Percentiles rank a stretch among this genome's conserved stretches.
These are phyloP conservation scores for Acridotheres tristis DNA, from an alignment of 2,797 vertebrate genomes.

Conservation along the genomic window DNA sequence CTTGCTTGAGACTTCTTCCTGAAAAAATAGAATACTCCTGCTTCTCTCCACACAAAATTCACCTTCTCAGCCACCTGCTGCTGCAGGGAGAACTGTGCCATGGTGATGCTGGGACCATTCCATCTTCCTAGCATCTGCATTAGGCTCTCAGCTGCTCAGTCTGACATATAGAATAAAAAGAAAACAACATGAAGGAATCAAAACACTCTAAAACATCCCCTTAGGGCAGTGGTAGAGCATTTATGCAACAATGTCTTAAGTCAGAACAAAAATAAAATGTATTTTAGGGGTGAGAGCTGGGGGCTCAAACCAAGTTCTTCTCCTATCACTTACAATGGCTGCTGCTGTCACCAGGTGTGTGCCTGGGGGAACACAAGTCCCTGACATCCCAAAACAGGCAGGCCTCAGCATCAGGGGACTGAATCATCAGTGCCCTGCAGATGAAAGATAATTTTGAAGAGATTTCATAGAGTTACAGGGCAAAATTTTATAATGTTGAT, in stretches of 20 bases:
- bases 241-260: conserved; percentile 33
- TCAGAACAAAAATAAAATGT: conserved; percentile 44
- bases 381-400: neutral
- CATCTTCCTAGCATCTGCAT: neutral
- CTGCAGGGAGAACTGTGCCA: neutral
- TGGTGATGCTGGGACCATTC: neutral
- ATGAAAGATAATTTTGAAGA: neutral
- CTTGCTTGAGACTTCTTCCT: neutral
- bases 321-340: neutral
- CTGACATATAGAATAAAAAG: conserved; percentile 18
- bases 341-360: neutral
- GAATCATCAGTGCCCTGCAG: neutral
- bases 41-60: neutral
- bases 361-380: neutral
- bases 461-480: neutral
- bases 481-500: neutral
- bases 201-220: conserved; percentile 26
- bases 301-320: neutral
- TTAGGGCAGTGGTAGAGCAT: conserved; percentile 5
- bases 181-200: conserved; percentile 29
- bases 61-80: neutral
- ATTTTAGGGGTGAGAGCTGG: conserved; percentile 9
- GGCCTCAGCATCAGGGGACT: neutral
- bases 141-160: neutral
- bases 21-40: neutral